phyloP scores from a whole-genome alignment of 2,797 vertebrate species.

The Anas georgica region DNA sequence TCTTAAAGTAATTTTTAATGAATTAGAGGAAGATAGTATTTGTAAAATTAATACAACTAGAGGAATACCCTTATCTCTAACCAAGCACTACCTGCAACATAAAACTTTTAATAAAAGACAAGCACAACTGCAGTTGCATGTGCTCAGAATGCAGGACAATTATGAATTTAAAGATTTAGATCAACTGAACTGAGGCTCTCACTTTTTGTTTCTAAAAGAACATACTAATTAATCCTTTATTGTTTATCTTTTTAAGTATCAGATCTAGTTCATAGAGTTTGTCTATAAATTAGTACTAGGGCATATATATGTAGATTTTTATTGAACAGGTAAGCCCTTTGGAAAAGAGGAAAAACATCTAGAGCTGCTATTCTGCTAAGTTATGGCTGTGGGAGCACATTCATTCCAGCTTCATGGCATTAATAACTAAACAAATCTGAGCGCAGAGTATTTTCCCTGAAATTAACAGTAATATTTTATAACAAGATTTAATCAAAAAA shows the following conservation, averaged over 20 bases:
- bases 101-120: background rate
- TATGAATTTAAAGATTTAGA: background rate
- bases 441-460: background rate
- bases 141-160: constrained; percentile 39
- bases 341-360: background rate
- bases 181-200: background rate
- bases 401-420: background rate
- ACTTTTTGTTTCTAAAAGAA: background rate
- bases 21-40: background rate
- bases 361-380: rapidly evolving
- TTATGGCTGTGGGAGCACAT: background rate
- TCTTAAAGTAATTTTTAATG: background rate
- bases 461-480: background rate
- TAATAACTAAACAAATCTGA: background rate
- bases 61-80: background rate
- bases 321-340: background rate
- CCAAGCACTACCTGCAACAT: background rate
- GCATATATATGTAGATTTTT: background rate
- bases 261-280: background rate
- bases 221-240: background rate
- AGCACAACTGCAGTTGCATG: constrained; percentile 34
- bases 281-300: background rate
- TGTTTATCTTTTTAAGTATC: background rate
- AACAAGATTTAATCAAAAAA: background rate
- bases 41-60: background rate